A percentile compares a stretch with the other conserved stretches of the same genome.
Evolutionary conservation across 1,140 invertebrate genomes (phyloP).

Genomic region (Neodiprion pinetum): DNA sequence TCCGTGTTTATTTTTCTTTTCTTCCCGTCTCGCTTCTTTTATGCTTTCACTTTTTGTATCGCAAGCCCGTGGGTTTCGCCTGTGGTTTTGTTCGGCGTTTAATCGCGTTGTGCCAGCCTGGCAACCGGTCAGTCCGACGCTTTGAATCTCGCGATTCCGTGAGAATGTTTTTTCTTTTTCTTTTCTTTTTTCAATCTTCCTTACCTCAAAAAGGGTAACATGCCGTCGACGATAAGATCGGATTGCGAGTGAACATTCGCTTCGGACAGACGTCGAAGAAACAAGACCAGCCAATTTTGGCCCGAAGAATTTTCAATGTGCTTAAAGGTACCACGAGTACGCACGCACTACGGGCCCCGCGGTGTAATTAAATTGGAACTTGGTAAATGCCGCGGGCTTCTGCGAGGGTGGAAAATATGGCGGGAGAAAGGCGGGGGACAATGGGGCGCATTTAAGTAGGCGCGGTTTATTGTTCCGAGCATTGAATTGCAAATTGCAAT

Average conservation of each 20-base stretch:
- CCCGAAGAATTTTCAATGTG: no score
- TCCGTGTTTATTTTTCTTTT: not conserved
- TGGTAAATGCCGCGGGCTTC: no score
- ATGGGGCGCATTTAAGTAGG: not conserved
- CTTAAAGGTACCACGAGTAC: no score
- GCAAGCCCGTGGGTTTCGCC: not conserved
- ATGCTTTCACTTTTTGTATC: not conserved
- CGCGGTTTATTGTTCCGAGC: not conserved
- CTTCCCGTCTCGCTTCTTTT: not conserved
- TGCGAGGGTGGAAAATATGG: not conserved
- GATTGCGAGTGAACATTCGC: no score
- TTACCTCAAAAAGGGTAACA: no score
- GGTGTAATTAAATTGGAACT: no score
- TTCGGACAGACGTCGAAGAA: no score
- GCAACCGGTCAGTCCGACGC: not conserved
- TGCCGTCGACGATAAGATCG: no score
- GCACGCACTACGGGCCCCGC: no score
- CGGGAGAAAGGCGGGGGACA: not conserved
- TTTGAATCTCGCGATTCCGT: not conserved
- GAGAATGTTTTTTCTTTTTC: not conserved
- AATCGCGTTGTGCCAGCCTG: not conserved
- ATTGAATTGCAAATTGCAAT: constrained; percentile 5
- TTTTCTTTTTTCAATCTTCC: not conserved
- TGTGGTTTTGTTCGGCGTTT: not conserved
- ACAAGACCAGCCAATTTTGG: no score